Conservation (phyloP, 2,113 vertebrate species). For the Platycercus adscitus region DNA sequence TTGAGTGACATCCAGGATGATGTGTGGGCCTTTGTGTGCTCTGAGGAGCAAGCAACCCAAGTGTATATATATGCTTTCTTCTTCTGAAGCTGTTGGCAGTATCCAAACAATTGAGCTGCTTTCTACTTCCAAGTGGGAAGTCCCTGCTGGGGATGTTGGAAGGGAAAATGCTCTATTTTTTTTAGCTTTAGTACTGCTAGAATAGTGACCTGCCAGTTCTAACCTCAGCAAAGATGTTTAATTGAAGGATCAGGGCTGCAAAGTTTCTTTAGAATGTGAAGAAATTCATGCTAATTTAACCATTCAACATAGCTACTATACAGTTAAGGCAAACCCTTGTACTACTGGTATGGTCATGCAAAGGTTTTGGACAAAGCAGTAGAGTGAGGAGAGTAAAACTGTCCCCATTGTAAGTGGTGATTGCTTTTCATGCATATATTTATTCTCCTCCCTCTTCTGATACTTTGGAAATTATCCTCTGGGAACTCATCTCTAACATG, state of each 20-base stretch:
- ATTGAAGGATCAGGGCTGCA: not conserved
- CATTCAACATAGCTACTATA: not conserved
- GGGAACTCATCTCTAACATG: slow-evolving; percentile 39
- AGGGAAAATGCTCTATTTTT: not conserved
- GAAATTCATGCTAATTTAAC: not conserved
- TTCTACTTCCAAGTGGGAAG: not conserved
- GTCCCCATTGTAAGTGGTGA: not conserved
- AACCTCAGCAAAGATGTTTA: not conserved
- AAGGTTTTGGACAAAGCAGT: not conserved
- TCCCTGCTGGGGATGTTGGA: not conserved
- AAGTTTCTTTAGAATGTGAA: not conserved
- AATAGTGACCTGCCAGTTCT: not conserved
- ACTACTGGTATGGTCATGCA: rapidly evolving
- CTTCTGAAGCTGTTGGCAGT: not conserved
- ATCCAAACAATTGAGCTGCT: rapidly evolving
- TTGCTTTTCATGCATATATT: slow-evolving; percentile 12
- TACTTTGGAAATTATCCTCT: slow-evolving; percentile 28
- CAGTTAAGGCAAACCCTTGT: not conserved
- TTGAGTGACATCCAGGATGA: not conserved
- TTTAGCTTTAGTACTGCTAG: not conserved
- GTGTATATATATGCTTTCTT: not conserved
- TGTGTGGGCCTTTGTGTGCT: not conserved
- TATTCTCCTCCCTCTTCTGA: slow-evolving; percentile 27
- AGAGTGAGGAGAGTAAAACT: not conserved
- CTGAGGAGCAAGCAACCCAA: not conserved